Evolutionary conservation across 2,797 vertebrate genomes (phyloP), one percentile per base, ranked within the genome.

Genomic region (Diplodus puntazzo): DNA sequence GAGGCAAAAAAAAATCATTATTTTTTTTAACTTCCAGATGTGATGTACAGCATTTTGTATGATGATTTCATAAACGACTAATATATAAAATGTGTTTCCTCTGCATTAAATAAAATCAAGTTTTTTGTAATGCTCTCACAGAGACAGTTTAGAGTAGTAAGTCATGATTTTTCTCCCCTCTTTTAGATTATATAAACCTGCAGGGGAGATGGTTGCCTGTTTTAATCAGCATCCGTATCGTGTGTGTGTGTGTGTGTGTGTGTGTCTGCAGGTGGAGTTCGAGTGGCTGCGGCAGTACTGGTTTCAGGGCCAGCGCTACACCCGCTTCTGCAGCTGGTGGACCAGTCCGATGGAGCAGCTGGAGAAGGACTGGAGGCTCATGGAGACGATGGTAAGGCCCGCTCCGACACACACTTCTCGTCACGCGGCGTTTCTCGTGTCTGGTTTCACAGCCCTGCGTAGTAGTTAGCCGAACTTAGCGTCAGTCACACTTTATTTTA

Each of bases 271-370:
- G 97, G 97, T 99, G 61, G 97, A 98, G 91, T 99, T 99, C 77
- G 97, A 99, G 85, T 99, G 98, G 98, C 95, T 99, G 80, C 93
- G 98, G 57, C 98, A 99, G 92, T 99, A 97, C 88, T 99, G 98
- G 98, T 99, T 99, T 93, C 98, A 99, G 95, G 97, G 97, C 79
- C 96, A 92, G 82, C 96, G 98, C 17, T 98, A 97, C 76, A 91
- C 92, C 81, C 97, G 96, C 46, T 99, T 95, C 91, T 97, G 95
- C 72, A 96, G 98, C 79, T 99, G 98, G 97, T 99, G 98, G 98
- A 94, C 91, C 78, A 88, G 95, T 77, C 97, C 97, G 45, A 97
- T 99, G 96, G 92, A 96, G 84, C 91, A 95, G 69, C 84, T 99
- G 90, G 97, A 99, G 88, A 96, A 93, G 21, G 94, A 96, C 77